These are phyloP conservation scores for Glaucidium brasilianum DNA, from an alignment of 2,113 vertebrate genomes.

Conservation along the genomic window DNA sequence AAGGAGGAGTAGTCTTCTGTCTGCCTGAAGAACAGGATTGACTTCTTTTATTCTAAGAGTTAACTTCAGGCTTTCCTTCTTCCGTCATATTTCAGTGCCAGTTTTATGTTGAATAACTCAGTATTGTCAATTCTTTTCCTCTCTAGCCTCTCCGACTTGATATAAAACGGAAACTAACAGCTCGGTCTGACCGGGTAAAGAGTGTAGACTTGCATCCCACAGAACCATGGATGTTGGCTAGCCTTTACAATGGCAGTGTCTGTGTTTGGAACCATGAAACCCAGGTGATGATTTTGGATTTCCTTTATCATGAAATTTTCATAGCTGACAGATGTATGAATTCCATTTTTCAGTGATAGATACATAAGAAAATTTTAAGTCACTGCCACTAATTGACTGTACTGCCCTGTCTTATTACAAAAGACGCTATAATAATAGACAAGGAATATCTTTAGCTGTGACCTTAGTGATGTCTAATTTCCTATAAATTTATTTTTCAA, in stretches of 20 bases:
- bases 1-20: not conserved
- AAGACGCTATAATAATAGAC: not conserved
- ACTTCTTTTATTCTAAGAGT: not conserved
- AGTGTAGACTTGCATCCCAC: constrained; percentile 93
- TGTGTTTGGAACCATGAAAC: constrained; percentile 97
- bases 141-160: constrained; percentile 91
- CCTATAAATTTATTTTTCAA: not conserved
- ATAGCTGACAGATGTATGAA: not conserved
- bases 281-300: constrained; percentile 74
- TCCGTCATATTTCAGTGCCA: not conserved
- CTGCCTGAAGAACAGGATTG: not conserved
- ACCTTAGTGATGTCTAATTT: not conserved
- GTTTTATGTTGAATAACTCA: not conserved
- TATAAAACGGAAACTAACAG: constrained; percentile 92
- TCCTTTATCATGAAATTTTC: not conserved
- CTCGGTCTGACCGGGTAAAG: constrained; percentile 94
- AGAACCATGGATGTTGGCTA: constrained; percentile 95
- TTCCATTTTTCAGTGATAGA: not conserved
- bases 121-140: not conserved
- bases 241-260: constrained; percentile 94
- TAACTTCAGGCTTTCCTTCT: not conserved
- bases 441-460: not conserved
- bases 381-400: not conserved
- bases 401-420: not conserved
- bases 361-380: not conserved